Base-by-base conservation (phyloP, 2,888 invertebrate genomes). In the Heteropelma amictum region DNA sequence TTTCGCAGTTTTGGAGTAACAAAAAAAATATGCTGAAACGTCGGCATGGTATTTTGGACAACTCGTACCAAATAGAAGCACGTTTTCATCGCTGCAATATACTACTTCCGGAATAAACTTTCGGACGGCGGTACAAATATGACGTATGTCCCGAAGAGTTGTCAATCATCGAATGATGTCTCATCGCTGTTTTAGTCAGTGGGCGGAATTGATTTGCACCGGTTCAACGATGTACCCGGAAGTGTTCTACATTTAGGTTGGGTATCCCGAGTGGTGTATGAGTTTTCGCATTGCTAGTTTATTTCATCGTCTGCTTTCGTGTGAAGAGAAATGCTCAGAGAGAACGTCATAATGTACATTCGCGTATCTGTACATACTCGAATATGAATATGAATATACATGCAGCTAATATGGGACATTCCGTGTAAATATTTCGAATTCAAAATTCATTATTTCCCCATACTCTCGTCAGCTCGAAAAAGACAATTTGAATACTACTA, bases 221-320 rank as follows among this genome's bases (percentile, higher is more conserved):
- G 54, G 63, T 47, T 56, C 19, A 56, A 64, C 56, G 63, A 40
- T 56, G 33, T 45, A 56, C 45, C 54, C 54, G 54, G 54, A 54
- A 67, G 45, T 35, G 40, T 64, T 26, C 51, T 40, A 33, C 42
- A 67, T 67, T 54, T 64, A 40, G 63, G 51, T 64, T 40, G 40
- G 63, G 28, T 19, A 38, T 21, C 19, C 21, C 19, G 40, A 35
- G 51, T 51, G 63, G 35, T 51, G 12, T 64, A 40, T 40, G 63
- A 40, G 63, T 45, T 38, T 40, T 70, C 54, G 45, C 23, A 61
- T 53, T 53, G 51, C 47, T 70, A 54, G 70, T 70, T 70, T 70
- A 70, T 70, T 70, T 70, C 61, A 70, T 61, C 70, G 61, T 21
- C 35, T 51, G 28, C 45, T 63, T 63, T 70, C 53, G 49, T 53